phyloP scores from a whole-genome alignment of 2,797 vertebrate genomes.

The Leptoclinus maculatus region DNA sequence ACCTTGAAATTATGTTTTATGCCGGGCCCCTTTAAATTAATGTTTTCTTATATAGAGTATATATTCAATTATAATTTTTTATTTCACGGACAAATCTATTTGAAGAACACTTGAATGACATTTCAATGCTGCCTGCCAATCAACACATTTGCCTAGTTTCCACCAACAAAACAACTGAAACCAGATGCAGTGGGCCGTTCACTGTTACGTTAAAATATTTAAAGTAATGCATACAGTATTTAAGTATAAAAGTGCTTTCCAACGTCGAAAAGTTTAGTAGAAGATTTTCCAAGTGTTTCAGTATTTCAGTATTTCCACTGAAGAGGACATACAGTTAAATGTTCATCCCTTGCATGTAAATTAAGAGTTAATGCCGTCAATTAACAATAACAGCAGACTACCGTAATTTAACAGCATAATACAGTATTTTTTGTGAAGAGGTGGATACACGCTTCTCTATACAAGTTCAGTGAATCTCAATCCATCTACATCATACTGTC shows the following conservation, averaged over 20 bases:
- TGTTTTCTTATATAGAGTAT: neutral
- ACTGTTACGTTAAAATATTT: neutral
- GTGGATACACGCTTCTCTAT: too few relatives aligned
- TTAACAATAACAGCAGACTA: too few relatives aligned
- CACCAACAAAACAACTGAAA: neutral
- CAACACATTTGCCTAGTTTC: neutral
- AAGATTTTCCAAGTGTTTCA: neutral
- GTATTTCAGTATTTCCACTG: neutral
- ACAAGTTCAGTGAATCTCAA: too few relatives aligned
- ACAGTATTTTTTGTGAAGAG: too few relatives aligned
- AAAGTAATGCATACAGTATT: neutral
- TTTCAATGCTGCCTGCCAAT: slow-evolving; percentile 11
- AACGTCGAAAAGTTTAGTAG: neutral
- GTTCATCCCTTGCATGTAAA: too few relatives aligned
- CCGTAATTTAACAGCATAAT: too few relatives aligned
- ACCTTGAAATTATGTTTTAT: slow-evolving; percentile 1
- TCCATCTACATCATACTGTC: too few relatives aligned
- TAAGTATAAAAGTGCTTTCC: neutral
- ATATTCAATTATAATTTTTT: neutral
- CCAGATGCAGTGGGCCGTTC: neutral
- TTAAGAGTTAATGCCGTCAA: too few relatives aligned
- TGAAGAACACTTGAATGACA: slow-evolving; percentile 7
- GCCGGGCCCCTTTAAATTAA: slow-evolving; percentile 9
- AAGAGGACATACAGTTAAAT: neutral
- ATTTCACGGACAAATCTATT: neutral